Base-by-base conservation (phyloP, 2,113 vertebrate genomes). In the Leptosomus discolor region DNA sequence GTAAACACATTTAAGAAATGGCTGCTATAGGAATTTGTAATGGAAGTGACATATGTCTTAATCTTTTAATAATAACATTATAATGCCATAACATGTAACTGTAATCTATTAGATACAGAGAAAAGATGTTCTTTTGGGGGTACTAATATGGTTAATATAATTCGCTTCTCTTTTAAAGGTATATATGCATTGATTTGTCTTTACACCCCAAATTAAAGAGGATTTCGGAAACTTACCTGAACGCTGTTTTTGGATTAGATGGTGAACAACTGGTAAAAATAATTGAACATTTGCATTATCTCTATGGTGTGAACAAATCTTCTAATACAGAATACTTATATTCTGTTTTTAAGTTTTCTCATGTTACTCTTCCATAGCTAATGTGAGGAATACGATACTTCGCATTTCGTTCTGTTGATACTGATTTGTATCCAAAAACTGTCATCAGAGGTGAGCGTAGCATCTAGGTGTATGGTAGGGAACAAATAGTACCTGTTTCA, bases 251-350 rank as follows among this genome's bases (percentile, higher is more conserved):
- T 95, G 97, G 96, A 90, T 79, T 97, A 69, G 97, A 98, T 80
- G 94, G 85, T 56, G 97, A 97, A 71, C 96, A 98, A 50, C 80
- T 98, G 98, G 98, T 98, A 97, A 98, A 90, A 90, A 84, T 92
- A n/a, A 69, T 19, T 77, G 30, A 84, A 36, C 36, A 34, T 80
- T 45, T 36, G 5, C 21, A 48, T 64, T 76, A 57, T 58, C 19
- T 65, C 22, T 75, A 7, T 61, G 24, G 29, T 41, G 29, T 32
- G 50, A 46, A 50, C 17, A 51, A 23, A 24, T 69, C 20, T 84
- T 46, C 41, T 69, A 51, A 11, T 77, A 34, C 36, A 73, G 24
- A 76, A 81, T 48, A 54, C 8, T 84, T 18, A 56, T 46, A n/a
- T 56, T 34, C 30, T 85, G 16, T 9, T 65, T n/a, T 85, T 32